Percentiles rank a stretch among this genome's conserved stretches.
These are phyloP conservation scores for Acrobeloides nanus DNA, from an alignment of 2,888 invertebrate genomes.

Conservation along the genomic window DNA sequence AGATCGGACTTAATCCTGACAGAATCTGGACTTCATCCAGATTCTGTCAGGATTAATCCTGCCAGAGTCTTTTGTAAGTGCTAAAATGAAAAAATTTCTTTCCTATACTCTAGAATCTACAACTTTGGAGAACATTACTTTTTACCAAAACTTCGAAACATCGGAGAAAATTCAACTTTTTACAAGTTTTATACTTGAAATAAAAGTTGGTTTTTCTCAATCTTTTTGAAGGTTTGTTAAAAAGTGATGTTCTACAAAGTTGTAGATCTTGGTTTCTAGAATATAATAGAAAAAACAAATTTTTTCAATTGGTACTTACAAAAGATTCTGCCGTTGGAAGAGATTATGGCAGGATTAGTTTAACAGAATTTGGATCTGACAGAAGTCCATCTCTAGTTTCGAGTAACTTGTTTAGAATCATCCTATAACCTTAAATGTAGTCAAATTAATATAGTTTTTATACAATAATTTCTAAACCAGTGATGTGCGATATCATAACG, in stretches of 20 bases:
- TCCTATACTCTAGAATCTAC: slow-evolving; percentile 8
- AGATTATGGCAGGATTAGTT: no score
- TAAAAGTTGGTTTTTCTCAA: no score
- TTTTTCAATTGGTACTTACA: slow-evolving; percentile 47
- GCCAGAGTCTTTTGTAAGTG: no score
- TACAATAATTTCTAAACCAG: no score
- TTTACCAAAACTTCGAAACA: slow-evolving; percentile 3
- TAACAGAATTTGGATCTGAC: background rate
- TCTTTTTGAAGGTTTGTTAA: background rate
- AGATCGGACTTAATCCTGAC: no score
- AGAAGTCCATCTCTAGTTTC: slow-evolving; percentile 2
- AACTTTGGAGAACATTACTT: slow-evolving; percentile 3
- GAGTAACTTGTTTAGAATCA: no score
- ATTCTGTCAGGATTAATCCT: no score
- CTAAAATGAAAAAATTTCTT: no score
- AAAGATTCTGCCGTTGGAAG: background rate
- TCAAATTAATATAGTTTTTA: no score
- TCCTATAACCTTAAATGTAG: no score
- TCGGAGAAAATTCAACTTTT: background rate
- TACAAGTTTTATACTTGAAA: background rate
- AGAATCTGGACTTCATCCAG: no score
- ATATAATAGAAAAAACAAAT: slow-evolving; percentile 49
- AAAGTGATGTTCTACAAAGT: background rate
- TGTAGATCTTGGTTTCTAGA: slow-evolving; percentile 21
- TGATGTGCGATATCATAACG: no score